phyloP scores from a whole-genome alignment of 2,113 vertebrate species.

The Uropsilus gracilis region DNA sequence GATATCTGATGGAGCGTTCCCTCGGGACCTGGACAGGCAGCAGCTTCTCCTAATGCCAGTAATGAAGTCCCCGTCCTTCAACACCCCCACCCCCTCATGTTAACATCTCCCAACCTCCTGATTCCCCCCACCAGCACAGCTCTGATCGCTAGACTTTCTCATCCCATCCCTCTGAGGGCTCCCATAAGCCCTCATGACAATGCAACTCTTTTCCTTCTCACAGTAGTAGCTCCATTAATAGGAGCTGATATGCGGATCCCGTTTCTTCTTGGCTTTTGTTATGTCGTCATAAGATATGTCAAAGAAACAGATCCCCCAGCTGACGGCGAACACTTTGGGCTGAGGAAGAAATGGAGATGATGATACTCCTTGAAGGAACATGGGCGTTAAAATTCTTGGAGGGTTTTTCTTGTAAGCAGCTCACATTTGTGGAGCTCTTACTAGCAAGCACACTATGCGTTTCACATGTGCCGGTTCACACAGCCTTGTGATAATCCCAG shows the following conservation, averaged over 20 bases:
- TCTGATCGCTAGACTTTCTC: neutral
- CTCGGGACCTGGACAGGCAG: neutral
- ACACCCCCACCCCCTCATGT: neutral
- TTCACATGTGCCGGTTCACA: neutral
- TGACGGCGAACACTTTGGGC: neutral
- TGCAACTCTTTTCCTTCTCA: neutral
- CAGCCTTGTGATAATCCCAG: neutral
- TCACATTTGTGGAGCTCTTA: neutral
- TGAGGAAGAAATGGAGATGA: neutral
- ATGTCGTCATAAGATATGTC: neutral
- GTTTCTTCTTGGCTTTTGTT: slow-evolving; percentile 43
- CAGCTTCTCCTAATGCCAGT: neutral
- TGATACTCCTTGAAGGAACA: neutral
- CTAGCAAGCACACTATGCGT: neutral
- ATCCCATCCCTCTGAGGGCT: neutral
- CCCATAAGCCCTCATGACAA: neutral
- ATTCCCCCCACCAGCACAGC: neutral
- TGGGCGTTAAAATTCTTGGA: neutral
- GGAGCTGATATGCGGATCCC: neutral
- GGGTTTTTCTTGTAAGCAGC: neutral
- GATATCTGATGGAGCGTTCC: slow-evolving; percentile 47
- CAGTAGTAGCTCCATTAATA: neutral
- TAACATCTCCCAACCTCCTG: neutral
- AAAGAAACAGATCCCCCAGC: neutral
- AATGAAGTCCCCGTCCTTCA: neutral